These are phyloP conservation scores for Caprella mutica DNA, from an alignment of 2,888 invertebrate genomes.

Conservation along the genomic window DNA sequence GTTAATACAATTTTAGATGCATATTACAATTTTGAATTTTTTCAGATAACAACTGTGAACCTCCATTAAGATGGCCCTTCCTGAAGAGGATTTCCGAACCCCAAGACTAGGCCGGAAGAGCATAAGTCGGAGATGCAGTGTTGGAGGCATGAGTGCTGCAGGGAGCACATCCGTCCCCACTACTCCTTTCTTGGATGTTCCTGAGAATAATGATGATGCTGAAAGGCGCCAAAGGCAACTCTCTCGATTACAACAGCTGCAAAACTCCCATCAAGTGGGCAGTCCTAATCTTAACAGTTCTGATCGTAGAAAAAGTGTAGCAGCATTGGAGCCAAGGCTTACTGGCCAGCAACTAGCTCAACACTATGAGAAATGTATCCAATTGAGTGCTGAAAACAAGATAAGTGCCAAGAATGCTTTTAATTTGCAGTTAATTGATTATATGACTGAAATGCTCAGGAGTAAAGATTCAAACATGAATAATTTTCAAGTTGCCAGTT, in stretches of 20 bases:
- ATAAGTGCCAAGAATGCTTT: conserved; percentile 82
- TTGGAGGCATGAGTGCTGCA: too few species aligned
- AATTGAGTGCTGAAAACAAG: conserved; percentile 61
- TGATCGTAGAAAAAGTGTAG: conserved; percentile 23
- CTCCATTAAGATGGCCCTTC: too few species aligned
- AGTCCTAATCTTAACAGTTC: conserved; percentile 2
- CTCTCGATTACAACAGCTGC: conserved; percentile 27
- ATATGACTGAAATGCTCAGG: conserved; percentile 62
- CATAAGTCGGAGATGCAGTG: too few species aligned
- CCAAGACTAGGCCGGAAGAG: too few species aligned
- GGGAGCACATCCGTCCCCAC: too few species aligned
- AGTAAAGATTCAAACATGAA: conserved; percentile 59
- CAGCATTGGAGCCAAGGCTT: conserved; percentile 44
- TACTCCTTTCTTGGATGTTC: too few species aligned
- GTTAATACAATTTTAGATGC: too few species aligned
- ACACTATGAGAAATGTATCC: conserved; percentile 61
- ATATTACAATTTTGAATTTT: too few species aligned
- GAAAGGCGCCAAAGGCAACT: conserved; percentile 29
- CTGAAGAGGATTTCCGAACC: too few species aligned
- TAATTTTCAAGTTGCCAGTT: conserved; percentile 53
- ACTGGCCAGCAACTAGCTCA: conserved; percentile 45
- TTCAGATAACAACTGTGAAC: too few species aligned
- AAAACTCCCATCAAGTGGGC: conserved; percentile 10
- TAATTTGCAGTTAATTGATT: conserved; percentile 72
- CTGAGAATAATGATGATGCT: conserved; percentile 32